These are phyloP conservation scores for Gastrophysa polygoni DNA, from an alignment of 2,888 invertebrate genomes.

Conservation along the genomic window DNA sequence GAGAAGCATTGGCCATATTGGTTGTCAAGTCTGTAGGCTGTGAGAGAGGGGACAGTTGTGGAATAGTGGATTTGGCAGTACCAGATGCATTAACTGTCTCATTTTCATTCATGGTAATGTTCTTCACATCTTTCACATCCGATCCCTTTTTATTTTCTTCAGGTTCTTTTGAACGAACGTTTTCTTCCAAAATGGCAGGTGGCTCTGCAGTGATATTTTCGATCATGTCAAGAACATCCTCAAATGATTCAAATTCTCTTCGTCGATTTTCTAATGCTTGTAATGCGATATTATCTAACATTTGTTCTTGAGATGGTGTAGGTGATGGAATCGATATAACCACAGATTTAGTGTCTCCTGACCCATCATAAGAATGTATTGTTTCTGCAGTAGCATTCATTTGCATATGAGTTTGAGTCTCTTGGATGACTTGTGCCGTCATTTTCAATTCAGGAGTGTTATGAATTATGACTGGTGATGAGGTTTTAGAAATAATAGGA, in stretches of 20 bases:
- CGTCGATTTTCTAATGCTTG: constrained; percentile 63
- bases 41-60: constrained; percentile 73
- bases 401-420: constrained; percentile 50
- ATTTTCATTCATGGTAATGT: constrained; percentile 11
- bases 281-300: constrained; percentile 68
- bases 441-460: constrained; percentile 56
- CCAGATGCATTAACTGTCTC: constrained; percentile 39
- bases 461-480: constrained; percentile 50
- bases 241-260: constrained; percentile 68
- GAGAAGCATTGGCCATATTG: constrained; percentile 74
- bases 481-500: constrained; percentile 46
- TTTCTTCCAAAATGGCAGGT: constrained; percentile 47
- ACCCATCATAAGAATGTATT: constrained; percentile 64
- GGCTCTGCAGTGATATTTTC: constrained; percentile 64
- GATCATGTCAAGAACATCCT: constrained; percentile 73
- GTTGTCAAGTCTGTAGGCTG: constrained; percentile 75
- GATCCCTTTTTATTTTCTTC: constrained; percentile 31
- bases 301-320: constrained; percentile 69
- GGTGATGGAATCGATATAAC: constrained; percentile 72
- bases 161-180: constrained; percentile 36
- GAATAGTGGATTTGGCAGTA: constrained; percentile 59
- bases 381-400: constrained; percentile 59
- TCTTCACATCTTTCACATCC: constrained; percentile 28
- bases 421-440: constrained; percentile 57
- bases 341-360: constrained; percentile 68